A percentile compares a stretch with the other conserved stretches of the same genome.
Evolutionary conservation across 2,888 invertebrate species (phyloP).

Genomic region (Physocephala rufipes): DNA sequence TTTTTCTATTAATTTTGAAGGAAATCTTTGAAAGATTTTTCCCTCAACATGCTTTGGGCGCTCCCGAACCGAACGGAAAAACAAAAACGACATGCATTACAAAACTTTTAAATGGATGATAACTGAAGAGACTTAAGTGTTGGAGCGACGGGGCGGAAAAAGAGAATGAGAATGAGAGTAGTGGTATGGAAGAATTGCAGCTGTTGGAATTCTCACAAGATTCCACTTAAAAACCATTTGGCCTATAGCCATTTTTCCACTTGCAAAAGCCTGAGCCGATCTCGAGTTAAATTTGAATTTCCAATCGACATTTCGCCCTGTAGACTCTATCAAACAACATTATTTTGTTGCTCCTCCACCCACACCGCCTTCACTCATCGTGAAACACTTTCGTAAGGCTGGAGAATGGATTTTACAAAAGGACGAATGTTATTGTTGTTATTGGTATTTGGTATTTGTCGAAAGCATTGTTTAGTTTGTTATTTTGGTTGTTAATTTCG

Average conservation of each 20-base stretch:
- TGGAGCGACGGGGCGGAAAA: not conserved
- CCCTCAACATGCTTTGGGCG: too few relatives aligned
- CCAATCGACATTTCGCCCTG: slow-evolving; percentile 4
- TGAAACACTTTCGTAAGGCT: not conserved
- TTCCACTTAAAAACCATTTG: slow-evolving; percentile 23
- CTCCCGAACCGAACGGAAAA: too few relatives aligned
- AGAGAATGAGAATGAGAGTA: not conserved
- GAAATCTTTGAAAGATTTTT: too few relatives aligned
- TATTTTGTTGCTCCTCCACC: not conserved
- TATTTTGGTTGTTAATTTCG: not conserved
- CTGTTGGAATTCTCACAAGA: slow-evolving; percentile 28
- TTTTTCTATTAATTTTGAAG: too few relatives aligned
- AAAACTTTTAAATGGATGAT: too few relatives aligned
- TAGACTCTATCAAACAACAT: too few relatives aligned
- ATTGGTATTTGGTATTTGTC: slow-evolving; percentile 6
- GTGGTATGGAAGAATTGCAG: slow-evolving; percentile 1
- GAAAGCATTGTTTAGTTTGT: not conserved
- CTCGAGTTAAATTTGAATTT: slow-evolving; percentile 19
- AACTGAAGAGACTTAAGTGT: too few relatives aligned
- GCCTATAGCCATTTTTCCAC: slow-evolving; percentile 27
- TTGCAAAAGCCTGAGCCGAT: not conserved
- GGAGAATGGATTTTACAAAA: not conserved
- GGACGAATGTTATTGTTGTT: not conserved
- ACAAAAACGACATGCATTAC: too few relatives aligned
- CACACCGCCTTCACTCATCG: not conserved